Percentiles rank a stretch among this genome's conserved stretches.
Evolutionary conservation across 1,140 invertebrate genomes (phyloP).

Genomic region (Bombus balteatus): DNA sequence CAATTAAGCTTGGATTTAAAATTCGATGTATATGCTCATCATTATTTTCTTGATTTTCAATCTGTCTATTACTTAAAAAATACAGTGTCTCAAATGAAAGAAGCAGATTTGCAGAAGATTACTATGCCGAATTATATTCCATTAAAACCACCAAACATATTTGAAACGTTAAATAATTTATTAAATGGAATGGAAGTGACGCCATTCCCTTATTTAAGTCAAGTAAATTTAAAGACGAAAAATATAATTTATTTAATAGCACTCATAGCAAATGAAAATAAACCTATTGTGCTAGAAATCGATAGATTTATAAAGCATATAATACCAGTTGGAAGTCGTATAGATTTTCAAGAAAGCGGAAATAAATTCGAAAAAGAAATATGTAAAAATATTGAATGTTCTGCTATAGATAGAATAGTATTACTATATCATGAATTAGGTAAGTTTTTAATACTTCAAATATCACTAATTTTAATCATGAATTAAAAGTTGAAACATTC

Average conservation of each 20-base stretch:
- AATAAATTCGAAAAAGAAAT: constrained; percentile 73
- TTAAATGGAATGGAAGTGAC: constrained; percentile 81
- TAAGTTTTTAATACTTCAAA: constrained; percentile 37
- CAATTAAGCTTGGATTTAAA: constrained; percentile 91
- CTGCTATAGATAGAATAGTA: constrained; percentile 71
- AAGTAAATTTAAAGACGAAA: constrained; percentile 88
- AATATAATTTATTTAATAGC: constrained; percentile 88
- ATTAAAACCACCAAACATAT: constrained; percentile 87
- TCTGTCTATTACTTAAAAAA: constrained; percentile 81
- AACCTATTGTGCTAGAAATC: constrained; percentile 62
- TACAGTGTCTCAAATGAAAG: constrained; percentile 79
- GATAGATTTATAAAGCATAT: constrained; percentile 77
- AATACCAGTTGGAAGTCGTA: constrained; percentile 75
- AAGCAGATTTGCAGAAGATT: constrained; percentile 85
- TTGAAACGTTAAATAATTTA: constrained; percentile 87
- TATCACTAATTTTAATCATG: constrained; percentile 13
- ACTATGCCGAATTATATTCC: constrained; percentile 85
- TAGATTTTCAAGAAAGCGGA: constrained; percentile 74
- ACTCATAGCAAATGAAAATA: constrained; percentile 67
- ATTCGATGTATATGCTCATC: constrained; percentile 87
- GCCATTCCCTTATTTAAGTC: constrained; percentile 88
- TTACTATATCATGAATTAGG: constrained; percentile 77
- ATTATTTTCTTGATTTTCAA: constrained; percentile 95
- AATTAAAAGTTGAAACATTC: constrained; percentile 33
- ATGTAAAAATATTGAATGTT: constrained; percentile 65